phyloP scores from a whole-genome alignment of 1,140 invertebrate species.

The Cotesia glomerata region DNA sequence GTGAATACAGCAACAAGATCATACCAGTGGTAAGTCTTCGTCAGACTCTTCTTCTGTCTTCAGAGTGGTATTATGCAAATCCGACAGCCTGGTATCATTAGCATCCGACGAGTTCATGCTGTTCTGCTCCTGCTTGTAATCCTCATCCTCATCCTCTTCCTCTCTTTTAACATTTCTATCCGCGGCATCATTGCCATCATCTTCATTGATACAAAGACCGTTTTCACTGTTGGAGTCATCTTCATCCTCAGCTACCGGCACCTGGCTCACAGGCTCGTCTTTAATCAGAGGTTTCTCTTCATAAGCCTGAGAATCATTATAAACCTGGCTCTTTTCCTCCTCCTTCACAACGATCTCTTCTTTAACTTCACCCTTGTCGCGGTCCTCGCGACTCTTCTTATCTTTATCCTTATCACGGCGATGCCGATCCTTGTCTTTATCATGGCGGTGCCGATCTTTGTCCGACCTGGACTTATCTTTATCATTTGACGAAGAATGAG shows the following conservation, averaged over 20 bases:
- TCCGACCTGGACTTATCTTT: constrained; percentile 61
- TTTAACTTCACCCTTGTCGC: constrained; percentile 53
- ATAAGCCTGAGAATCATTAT: constrained; percentile 30
- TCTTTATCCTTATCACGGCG: constrained; percentile 60
- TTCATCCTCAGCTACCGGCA: constrained; percentile 58
- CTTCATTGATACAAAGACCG: background rate
- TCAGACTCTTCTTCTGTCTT: constrained; percentile 68
- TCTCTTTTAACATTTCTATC: background rate
- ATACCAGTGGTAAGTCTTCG: constrained; percentile 81
- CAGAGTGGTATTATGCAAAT: constrained; percentile 59
- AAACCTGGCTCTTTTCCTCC: constrained; percentile 41
- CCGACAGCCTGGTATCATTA: constrained; percentile 59
- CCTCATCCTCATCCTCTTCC: constrained; percentile 50
- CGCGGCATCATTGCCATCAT: background rate
- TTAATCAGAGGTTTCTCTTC: constrained; percentile 42
- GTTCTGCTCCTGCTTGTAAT: constrained; percentile 47
- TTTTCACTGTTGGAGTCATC: background rate
- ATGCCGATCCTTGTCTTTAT: constrained; percentile 63
- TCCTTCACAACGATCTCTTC: constrained; percentile 47
- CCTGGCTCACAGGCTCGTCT: constrained; percentile 49
- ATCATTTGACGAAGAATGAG: constrained; percentile 48
- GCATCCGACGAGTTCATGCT: constrained; percentile 53
- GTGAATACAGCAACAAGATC: constrained; percentile 13
- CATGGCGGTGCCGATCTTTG: constrained; percentile 65
- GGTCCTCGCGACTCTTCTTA: constrained; percentile 49